phyloP scores from a whole-genome alignment of 2,797 vertebrate species.

The Cottoperca gobio region DNA sequence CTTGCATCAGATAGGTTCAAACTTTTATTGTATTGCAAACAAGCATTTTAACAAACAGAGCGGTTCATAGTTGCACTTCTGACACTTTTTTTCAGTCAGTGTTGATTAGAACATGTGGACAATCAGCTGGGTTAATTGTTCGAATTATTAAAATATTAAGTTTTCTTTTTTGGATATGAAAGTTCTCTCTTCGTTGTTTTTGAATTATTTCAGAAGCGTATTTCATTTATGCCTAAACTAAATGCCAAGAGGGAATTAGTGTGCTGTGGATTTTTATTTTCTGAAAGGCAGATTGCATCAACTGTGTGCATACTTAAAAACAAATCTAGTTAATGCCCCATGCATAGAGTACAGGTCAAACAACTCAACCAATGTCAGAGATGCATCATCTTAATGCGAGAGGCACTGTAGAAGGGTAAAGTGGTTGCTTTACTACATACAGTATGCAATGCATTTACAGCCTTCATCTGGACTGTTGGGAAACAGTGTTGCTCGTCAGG shows the following conservation, averaged over 20 bases:
- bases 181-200: conserved; percentile 50
- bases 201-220: conserved; percentile 37
- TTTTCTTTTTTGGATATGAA: conserved; percentile 44
- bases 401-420: conserved; percentile 29
- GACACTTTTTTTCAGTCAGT: conserved; percentile 57
- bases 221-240: conserved; percentile 39
- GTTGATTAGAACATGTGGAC: conserved; percentile 60
- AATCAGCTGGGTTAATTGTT: conserved; percentile 50
- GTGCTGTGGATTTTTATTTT: conserved; percentile 73
- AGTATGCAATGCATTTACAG: conserved; percentile 12
- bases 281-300: conserved; percentile 44
- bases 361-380: conserved; percentile 1
- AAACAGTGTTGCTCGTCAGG: conserved; percentile 16
- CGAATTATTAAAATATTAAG: conserved; percentile 34
- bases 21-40: conserved; percentile 57
- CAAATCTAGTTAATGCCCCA: conserved; percentile 32
- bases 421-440: conserved; percentile 13
- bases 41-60: conserved; percentile 64
- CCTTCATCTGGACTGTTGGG: conserved; percentile 22
- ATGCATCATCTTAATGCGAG: conserved; percentile 19
- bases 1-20: conserved; percentile 43
- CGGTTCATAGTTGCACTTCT: conserved; percentile 73
- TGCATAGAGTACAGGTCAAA: conserved; percentile 19
- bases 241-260: conserved; percentile 54
- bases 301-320: conserved; percentile 49